Base-by-base conservation (phyloP, 2,888 invertebrate genomes). In the Nymphalis polychloros region DNA sequence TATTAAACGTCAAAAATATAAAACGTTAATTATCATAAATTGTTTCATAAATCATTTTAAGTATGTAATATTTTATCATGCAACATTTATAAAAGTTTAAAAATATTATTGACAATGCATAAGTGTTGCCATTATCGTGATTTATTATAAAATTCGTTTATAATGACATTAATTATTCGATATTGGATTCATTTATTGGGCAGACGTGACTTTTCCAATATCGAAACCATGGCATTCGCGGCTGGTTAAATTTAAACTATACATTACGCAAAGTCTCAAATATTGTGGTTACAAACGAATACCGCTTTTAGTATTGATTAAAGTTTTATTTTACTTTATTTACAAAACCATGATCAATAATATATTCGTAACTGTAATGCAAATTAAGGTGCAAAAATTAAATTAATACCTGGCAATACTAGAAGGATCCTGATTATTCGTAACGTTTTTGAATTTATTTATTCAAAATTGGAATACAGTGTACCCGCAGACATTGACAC, bases 191-290 rank as follows among this genome's bases (percentile, higher is more conserved):
- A 64, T 65, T 46, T 49, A 63, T 65, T 71, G 72, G 71, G 46
- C 68, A 60, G 60, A 65, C 71, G 72, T 68, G 72, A 72, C 68
- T 72, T 72, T 75, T 73, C 68, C 70, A 73, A 71, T 74, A 59
- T 61, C 70, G 75, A 19, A 41, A 20, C 35, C n/a, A 35, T 41
- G 57, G 19, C 57, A 41, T 57, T 10, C 35, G 7, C 10, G 53
- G 17, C 17, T 27, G 41, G n/a, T 57, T 57, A 41, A 57, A 57
- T 57, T 19, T 35, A 19, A 57, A 6, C n/a, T 10, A n/a, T 57
- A 57, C 71, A 71, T 69, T 63, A 63, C 53, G 16, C 48, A 41
- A 62, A 59, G 52, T 63, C 63, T 8, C 53, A n/a, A 55, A 31
- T 27, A 55, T 31, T 31, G 8, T 31, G 27, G 27, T 55, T 31